Base-by-base conservation (phyloP, 2,888 invertebrate species). In the Andrena minutula region DNA sequence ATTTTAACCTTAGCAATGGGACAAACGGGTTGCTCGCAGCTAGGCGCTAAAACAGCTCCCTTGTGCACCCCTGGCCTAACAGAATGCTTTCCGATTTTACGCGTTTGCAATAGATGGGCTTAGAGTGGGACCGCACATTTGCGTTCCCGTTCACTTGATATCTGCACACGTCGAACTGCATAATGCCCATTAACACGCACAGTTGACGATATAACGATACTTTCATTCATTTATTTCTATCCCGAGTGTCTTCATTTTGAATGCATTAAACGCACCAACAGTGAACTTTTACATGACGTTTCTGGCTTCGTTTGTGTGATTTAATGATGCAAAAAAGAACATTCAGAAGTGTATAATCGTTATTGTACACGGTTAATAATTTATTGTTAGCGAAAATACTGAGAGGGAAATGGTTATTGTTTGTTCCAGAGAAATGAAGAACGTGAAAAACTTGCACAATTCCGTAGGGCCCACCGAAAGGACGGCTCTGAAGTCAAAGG, bases 401-500 rank as follows among this genome's bases (percentile, higher is more conserved):
- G 8, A 32, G 5, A 16, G 12, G 10, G 28, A n/a, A n/a, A 61
- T 32, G 16, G 1, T 47, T 49, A 16, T 53, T 35, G 2, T 16
- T 23, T 76, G n/a, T 75, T 77, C 32, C 32, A 87, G 83, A 65
- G 49, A 61, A n/a, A 87, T 85, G 84, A 85, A 82, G 61, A 61
- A 79, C 30, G n/a, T 69, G 51, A 83, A 79, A 30, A 79, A 58
- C 32, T 16, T 66, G 41, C 69, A 70, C 30, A 79, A 73, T 2
- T 66, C 78, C 2, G 28, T 80, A 12, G 58, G 26, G 2, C 72
- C 85, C 6, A 81, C 61, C 10, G 88, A 93, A 58, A 90, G 86
- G 4, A 91, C 92, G 3, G 90, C 89, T 3, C 53, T 92, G 58
- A 88, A 88, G 66, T 84, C 84, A 35, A 91, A 92, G 80, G 87